A percentile compares a stretch with the other conserved stretches of the same genome.
phyloP scores from a whole-genome alignment of 1,140 invertebrate genomes.

The Odontomachus brunneus region DNA sequence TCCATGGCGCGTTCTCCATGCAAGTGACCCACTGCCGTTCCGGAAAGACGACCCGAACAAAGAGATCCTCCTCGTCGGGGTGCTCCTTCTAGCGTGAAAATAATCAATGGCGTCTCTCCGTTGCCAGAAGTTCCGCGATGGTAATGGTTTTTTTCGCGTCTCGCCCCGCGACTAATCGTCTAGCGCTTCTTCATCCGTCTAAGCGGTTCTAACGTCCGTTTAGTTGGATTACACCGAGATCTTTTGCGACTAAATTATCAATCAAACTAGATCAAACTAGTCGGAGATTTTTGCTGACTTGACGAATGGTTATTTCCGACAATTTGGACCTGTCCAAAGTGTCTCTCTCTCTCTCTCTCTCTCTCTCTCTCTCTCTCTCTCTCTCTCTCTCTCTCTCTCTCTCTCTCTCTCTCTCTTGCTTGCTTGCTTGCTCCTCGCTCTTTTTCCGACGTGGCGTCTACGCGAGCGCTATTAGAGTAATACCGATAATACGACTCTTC shows the following conservation, averaged over 20 bases:
- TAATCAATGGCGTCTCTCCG: constrained; percentile 34
- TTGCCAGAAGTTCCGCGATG: constrained; percentile 18
- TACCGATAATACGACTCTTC: constrained; percentile 29
- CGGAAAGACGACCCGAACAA: constrained; percentile 59
- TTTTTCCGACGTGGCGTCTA: background rate
- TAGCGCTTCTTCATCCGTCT: background rate
- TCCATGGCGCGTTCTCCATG: constrained; percentile 45
- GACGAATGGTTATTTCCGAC: constrained; percentile 14
- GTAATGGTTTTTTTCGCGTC: constrained; percentile 19
- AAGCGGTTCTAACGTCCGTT: background rate
- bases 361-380: too few relatives aligned
- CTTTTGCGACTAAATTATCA: background rate
- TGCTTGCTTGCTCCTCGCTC: too few relatives aligned
- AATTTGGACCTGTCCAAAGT: background rate
- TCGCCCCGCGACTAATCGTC: background rate
- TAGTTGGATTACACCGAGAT: too few relatives aligned
- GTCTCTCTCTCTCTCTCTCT: too few relatives aligned
- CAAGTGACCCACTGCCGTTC: constrained; percentile 65
- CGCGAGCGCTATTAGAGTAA: constrained; percentile 24
- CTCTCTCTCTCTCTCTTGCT: too few relatives aligned
- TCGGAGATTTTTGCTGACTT: constrained; percentile 11
- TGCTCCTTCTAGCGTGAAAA: constrained; percentile 75
- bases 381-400: too few relatives aligned
- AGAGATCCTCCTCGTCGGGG: constrained; percentile 64
- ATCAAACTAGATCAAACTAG: background rate